Evolutionary conservation across 1,140 invertebrate species (phyloP), one percentile per base, ranked within the genome.

Genomic region (Drosophila asahinai): DNA sequence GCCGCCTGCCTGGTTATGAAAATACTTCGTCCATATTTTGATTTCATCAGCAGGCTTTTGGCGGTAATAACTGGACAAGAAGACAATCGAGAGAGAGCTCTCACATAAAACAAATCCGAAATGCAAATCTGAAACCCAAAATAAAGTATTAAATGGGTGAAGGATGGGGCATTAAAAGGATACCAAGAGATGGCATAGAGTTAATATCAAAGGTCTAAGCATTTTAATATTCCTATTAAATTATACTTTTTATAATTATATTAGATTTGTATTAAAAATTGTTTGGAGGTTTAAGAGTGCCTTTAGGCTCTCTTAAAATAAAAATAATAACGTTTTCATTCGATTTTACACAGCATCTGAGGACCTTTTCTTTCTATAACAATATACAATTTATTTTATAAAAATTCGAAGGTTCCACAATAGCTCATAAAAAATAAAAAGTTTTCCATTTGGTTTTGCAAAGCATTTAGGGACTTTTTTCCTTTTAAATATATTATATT

Each of bases 11-110:
- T 76, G 78, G 78, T 74, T 86, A 84, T 82, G 67, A 87, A 86
- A 87, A 86, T 89, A 84, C 81, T 87, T 89, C 68, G 67, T 48
- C 62, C 74, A 79, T 84, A 87, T 89, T 89, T 89, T 87, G 84
- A 87, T 87, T 87, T 79, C 84, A 87, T 87, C 84, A 87, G 57
- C 66, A 80, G 77, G 83, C 83, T 87, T 74, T 87, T 80, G 80
- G 75, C 64, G 66, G 78, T 77, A 73, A 89, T 89, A 83, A 89
- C 77, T 71, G 77, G 73, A 83, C 81, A 74, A 62, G 68, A 77
- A 72, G 72, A 82, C 80, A 86, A 77, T 87, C 66, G 48, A 38
- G 58, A 38, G 51, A 7, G 11, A 25, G 19, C 6, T 30, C 6
- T 22, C 48, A 4, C 47, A 40, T 67, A 65, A 43, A 70, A 63